phyloP scores from a whole-genome alignment of 1,140 invertebrate species.

The Oedothorax gibbosus region DNA sequence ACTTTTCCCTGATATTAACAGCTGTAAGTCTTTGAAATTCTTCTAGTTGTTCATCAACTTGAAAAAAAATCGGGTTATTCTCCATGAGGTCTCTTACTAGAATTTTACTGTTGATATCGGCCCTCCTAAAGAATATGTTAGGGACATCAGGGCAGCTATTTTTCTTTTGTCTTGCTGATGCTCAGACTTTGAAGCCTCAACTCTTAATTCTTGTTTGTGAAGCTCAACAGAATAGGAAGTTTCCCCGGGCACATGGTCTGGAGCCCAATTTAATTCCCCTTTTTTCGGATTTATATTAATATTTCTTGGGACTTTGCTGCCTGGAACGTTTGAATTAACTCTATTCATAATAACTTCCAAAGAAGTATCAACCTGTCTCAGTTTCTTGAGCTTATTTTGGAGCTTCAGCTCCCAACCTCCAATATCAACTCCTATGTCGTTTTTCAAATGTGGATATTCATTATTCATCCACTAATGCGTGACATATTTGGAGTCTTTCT shows the following conservation, averaged over 20 bases:
- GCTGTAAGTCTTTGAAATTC: not conserved
- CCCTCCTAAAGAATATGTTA: not conserved
- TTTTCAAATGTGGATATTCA: not conserved
- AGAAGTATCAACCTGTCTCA: not conserved
- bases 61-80: not conserved
- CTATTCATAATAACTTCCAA: not conserved
- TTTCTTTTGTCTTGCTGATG: not conserved
- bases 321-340: not conserved
- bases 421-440: not conserved
- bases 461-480: not conserved
- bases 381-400: not conserved
- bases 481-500: not conserved
- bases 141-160: not conserved
- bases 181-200: not conserved
- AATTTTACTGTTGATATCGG: not conserved
- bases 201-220: not conserved
- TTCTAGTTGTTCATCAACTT: not conserved
- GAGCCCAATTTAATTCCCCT: slow-evolving; percentile 6
- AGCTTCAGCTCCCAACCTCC: not conserved
- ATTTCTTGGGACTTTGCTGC: not conserved
- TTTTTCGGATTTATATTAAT: not conserved
- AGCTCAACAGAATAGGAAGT: not conserved
- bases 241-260: not conserved
- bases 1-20: not conserved
- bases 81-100: not conserved